phyloP scores from a whole-genome alignment of 1,140 invertebrate species.

The Drosophila ogumai region DNA sequence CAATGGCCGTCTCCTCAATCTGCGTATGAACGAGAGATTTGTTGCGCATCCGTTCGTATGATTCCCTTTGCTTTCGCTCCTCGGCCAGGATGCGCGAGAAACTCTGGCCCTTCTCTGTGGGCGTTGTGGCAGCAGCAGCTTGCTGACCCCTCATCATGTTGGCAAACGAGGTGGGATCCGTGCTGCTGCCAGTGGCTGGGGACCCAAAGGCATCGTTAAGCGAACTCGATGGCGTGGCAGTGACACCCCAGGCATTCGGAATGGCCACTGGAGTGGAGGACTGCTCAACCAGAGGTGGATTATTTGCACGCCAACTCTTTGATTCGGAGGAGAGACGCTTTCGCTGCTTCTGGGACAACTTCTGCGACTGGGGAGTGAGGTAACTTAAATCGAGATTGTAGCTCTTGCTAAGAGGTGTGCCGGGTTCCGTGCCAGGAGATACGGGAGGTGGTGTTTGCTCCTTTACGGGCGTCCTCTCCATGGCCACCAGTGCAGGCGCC shows the following conservation, averaged over 20 bases:
- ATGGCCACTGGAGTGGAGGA: slow-evolving; percentile 46
- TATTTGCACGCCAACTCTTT: slow-evolving; percentile 47
- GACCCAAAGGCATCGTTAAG: slow-evolving; percentile 42
- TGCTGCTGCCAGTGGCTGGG: slow-evolving; percentile 56
- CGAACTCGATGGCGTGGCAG: slow-evolving; percentile 19
- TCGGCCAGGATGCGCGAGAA: slow-evolving; percentile 86
- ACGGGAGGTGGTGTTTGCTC: slow-evolving; percentile 39
- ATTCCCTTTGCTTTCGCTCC: slow-evolving; percentile 86
- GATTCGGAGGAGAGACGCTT: slow-evolving; percentile 85
- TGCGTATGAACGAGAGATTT: slow-evolving; percentile 88
- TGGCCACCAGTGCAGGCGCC: slow-evolving; percentile 26
- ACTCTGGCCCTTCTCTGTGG: slow-evolving; percentile 52
- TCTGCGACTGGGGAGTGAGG: slow-evolving; percentile 76
- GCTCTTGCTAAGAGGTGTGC: slow-evolving; percentile 53
- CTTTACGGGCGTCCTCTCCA: slow-evolving; percentile 36
- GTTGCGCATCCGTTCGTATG: slow-evolving; percentile 85
- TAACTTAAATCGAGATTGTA: slow-evolving; percentile 77
- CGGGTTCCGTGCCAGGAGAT: slow-evolving; percentile 30
- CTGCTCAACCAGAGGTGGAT: slow-evolving; percentile 26
- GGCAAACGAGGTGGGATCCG: slow-evolving; percentile 76
- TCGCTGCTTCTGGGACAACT: slow-evolving; percentile 87
- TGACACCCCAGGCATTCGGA: slow-evolving; percentile 77
- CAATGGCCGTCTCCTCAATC: slow-evolving; percentile 89
- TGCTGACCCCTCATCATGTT: slow-evolving; percentile 70
- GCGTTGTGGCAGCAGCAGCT: not conserved